Evolutionary conservation across 2,113 vertebrate genomes (phyloP).

Genomic region (Physeter macrocephalus): DNA sequence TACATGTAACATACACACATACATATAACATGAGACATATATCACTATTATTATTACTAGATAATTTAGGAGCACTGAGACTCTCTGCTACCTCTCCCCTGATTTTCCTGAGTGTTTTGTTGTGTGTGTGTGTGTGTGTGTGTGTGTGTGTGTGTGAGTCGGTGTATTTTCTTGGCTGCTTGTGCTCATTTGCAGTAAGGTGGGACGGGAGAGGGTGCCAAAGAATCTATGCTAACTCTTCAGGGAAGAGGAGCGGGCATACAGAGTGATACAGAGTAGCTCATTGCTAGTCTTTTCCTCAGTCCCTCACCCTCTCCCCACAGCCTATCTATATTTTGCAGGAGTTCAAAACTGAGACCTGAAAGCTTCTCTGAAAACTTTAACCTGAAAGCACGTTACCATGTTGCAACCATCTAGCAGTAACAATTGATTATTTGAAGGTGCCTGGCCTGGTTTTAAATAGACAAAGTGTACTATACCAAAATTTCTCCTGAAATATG

Average conservation of each 20-base stretch:
- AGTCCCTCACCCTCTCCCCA: background rate
- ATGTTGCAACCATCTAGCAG: background rate
- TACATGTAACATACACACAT: background rate
- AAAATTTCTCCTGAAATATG: background rate
- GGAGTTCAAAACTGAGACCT: background rate
- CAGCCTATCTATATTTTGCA: background rate
- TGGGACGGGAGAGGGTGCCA: accelerated
- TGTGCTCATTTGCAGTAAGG: background rate
- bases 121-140: background rate
- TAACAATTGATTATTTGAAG: background rate
- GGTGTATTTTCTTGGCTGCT: background rate
- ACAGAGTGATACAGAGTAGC: background rate
- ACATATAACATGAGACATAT: background rate
- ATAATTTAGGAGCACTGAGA: background rate
- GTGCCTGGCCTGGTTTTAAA: background rate
- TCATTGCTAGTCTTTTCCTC: background rate
- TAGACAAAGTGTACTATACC: background rate
- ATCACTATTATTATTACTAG: background rate
- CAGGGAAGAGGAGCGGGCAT: background rate
- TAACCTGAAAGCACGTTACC: background rate
- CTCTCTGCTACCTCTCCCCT: background rate
- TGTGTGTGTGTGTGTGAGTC: background rate
- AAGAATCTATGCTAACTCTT: background rate
- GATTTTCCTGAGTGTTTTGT: background rate
- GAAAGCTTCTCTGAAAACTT: background rate